Evolutionary conservation across 1,140 invertebrate genomes (phyloP), one percentile per base, ranked within the genome.

Genomic region (Caenorhabditis briggsae): DNA sequence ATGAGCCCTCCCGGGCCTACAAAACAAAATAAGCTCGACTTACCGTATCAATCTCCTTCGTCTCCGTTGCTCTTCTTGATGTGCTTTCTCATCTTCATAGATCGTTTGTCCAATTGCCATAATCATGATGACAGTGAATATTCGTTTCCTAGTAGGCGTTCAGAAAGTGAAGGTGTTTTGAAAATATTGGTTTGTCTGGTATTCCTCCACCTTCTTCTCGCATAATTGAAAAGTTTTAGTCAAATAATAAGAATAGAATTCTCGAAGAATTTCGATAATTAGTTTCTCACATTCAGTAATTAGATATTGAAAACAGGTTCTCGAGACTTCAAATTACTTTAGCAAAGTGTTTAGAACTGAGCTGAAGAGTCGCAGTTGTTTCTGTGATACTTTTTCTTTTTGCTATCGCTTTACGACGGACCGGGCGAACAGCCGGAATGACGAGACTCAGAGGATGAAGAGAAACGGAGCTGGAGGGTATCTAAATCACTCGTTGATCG

Each of bases 341-440:
- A 18, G 64, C n/a, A 78, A 50, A 78, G 70, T 78, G 46, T 78
- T 50, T 25, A 53, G 70, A 9, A 78, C 46, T 50, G 46, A 53
- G 70, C 18, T 50, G 46, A 53, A 46, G 14, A 50, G 70, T 78
- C 70, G 70, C 70, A 78, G 70, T 78, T 78, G 70, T 50, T 78
- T 78, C 70, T 78, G 70, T 78, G 43, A 78, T 78, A 78, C 70
- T 78, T 11, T 50, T 70, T 70, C 64, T 78, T 78, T 78, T 50
- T 78, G 70, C 70, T 50, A 53, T 78, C 46, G 46, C 46, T 78
- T 78, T 50, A 50, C 70, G 46, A 50, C 70, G 43, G 64, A 70
- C 9, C 33, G n/a, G n/a, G n/a, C n/a, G 46, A 78, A 78, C 70
- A 78, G 70, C 70, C 70, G 46, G 64, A 25, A 64, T 12, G 7